Evolutionary conservation across 2,888 invertebrate species (phyloP).

Genomic region (Ceramica pisi): DNA sequence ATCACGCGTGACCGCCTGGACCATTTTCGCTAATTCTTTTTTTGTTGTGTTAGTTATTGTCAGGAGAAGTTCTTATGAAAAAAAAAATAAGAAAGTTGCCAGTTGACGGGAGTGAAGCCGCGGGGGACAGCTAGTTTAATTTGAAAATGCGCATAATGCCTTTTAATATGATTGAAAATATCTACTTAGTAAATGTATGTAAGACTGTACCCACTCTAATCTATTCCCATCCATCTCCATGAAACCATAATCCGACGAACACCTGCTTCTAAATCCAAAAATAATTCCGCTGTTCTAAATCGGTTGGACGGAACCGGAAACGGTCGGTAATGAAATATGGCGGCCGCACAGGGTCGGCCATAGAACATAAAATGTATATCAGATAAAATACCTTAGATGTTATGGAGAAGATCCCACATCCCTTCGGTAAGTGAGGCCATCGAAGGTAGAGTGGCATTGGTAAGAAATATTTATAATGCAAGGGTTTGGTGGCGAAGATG

Average conservation of each 20-base stretch:
- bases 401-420: conserved; percentile 46
- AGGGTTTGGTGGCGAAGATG: conserved; percentile 6
- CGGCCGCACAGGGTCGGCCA: conserved; percentile 44
- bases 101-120: no score
- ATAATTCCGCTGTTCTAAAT: conserved; percentile 61
- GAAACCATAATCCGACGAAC: conserved; percentile 42
- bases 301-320: conserved; percentile 56
- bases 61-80: no score
- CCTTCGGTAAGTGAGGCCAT: conserved; percentile 36
- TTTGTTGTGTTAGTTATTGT: no score
- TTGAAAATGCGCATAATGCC: no score
- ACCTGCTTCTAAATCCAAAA: conserved; percentile 62
- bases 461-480: conserved; percentile 28
- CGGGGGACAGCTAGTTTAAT: no score
- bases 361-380: conserved; percentile 61
- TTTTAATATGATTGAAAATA: no score
- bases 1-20: no score
- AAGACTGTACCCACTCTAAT: not conserved
- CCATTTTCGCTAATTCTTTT: no score
- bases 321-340: conserved; percentile 65
- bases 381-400: conserved; percentile 52
- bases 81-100: no score
- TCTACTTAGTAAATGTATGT: not conserved
- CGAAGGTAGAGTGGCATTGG: conserved; percentile 8
- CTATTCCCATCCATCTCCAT: conserved; percentile 30